Percentiles rank a stretch among this genome's conserved stretches.
Conservation (phyloP, 2,113 vertebrate species). For the Paramisgurnus dabryanus region DNA sequence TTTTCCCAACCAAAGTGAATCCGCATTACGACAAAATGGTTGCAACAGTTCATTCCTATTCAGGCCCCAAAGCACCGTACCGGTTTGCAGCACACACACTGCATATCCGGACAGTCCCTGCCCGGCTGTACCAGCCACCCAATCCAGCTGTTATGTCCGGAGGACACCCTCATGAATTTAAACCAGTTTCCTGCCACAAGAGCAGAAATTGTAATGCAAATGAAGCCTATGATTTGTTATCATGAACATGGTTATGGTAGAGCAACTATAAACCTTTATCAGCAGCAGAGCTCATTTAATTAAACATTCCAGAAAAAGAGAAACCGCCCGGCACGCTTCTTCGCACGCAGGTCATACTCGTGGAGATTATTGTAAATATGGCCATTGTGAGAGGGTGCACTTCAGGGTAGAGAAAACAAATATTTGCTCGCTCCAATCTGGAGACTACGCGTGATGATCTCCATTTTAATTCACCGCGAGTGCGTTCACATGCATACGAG, state of each 20-base stretch:
- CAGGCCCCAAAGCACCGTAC: conserved; percentile 10
- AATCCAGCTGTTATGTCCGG: conserved; percentile 30
- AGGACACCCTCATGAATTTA: conserved; percentile 52
- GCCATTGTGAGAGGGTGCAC: conserved; percentile 77
- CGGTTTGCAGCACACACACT: neutral
- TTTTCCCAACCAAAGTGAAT: neutral
- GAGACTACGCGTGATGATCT: conserved; percentile 74
- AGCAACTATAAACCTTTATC: conserved; percentile 56
- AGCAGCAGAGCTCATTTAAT: conserved; percentile 65
- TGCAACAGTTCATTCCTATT: conserved; percentile 5
- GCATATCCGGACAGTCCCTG: conserved; percentile 22
- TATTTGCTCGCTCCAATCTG: conserved; percentile 74
- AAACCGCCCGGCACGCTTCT: conserved; percentile 60
- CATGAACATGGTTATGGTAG: conserved; percentile 48
- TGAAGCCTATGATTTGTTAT: conserved; percentile 56
- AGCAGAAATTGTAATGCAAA: conserved; percentile 57
- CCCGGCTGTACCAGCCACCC: conserved; percentile 16
- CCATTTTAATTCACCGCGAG: conserved; percentile 80
- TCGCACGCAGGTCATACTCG: conserved; percentile 48
- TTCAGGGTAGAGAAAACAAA: conserved; percentile 77
- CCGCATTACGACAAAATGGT: neutral
- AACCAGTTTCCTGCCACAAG: conserved; percentile 42
- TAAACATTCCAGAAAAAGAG: conserved; percentile 71
- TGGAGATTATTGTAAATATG: conserved; percentile 79
- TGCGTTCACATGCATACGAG: conserved; percentile 57